phyloP scores from a whole-genome alignment of 2,888 invertebrate genomes.

The Ennomos fuscantarius region DNA sequence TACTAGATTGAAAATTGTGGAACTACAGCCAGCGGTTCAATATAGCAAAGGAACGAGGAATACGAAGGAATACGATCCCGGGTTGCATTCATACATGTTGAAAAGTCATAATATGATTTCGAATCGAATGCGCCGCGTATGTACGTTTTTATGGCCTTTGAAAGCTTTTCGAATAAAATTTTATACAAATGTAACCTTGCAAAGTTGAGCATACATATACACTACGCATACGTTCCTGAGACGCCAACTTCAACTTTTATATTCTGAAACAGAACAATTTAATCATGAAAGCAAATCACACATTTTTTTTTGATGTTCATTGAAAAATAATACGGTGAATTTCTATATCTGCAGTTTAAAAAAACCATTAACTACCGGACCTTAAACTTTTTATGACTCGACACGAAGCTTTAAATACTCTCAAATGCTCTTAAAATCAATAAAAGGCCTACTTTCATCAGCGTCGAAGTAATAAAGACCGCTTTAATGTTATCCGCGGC shows the following conservation, averaged over 20 bases:
- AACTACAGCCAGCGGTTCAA: conserved; percentile 71
- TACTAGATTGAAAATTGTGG: conserved; percentile 75
- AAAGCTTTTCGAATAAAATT: conserved; percentile 62
- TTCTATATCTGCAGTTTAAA: conserved; percentile 41
- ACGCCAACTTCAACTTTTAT: conserved; percentile 17
- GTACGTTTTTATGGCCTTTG: conserved; percentile 66
- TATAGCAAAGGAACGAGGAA: conserved; percentile 71
- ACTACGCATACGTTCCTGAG: conserved; percentile 40
- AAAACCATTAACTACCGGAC: conserved; percentile 68
- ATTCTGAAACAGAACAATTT: neutral
- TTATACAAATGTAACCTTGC: conserved; percentile 58
- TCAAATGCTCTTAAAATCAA: conserved; percentile 79
- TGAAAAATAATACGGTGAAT: conserved; percentile 39
- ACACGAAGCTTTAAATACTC: conserved; percentile 76
- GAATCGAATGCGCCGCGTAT: conserved; percentile 71
- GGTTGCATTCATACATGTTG: conserved; percentile 76
- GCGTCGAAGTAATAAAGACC: conserved; percentile 76
- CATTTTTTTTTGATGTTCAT: neutral
- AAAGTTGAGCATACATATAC: conserved; percentile 42
- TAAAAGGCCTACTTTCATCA: conserved; percentile 80
- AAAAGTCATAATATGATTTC: conserved; percentile 79
- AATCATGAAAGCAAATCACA: neutral
- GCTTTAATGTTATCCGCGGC: conserved; percentile 76
- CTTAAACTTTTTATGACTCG: conserved; percentile 72
- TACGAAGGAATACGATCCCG: conserved; percentile 67